Evolutionary conservation across 2,797 vertebrate genomes (phyloP).

Genomic region (Sebastolobus altivelis): DNA sequence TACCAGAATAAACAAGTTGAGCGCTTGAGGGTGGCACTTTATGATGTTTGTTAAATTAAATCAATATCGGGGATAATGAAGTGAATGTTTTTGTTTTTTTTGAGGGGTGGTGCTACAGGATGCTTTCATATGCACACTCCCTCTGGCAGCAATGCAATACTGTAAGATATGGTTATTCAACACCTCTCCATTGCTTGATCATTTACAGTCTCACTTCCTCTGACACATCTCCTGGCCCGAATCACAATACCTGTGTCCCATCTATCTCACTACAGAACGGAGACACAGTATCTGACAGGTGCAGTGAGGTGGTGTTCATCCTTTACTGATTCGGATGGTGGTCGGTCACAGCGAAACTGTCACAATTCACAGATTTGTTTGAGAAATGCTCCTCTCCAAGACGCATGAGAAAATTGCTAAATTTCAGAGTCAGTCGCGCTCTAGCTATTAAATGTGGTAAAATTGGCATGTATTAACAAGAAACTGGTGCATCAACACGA

Average conservation of each 20-base stretch:
- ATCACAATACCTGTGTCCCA: constrained; percentile 16
- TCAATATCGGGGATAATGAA: neutral
- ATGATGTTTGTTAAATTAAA: neutral
- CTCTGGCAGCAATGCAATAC: neutral
- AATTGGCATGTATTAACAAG: neutral
- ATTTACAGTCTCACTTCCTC: constrained; percentile 28
- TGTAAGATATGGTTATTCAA: neutral
- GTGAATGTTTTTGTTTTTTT: neutral
- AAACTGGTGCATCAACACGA: neutral
- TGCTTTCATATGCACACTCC: neutral
- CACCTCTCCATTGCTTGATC: constrained; percentile 7
- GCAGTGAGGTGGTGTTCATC: constrained; percentile 6
- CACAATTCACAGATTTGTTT: neutral
- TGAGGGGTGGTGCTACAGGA: neutral
- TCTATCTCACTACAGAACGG: neutral
- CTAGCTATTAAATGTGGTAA: neutral
- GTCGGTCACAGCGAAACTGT: neutral
- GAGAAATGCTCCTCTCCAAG: neutral
- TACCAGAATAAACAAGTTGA: constrained; percentile 24
- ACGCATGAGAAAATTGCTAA: neutral
- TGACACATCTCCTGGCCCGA: constrained; percentile 30
- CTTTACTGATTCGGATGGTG: neutral
- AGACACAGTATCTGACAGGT: constrained; percentile 2
- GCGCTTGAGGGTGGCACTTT: neutral
- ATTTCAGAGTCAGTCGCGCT: neutral